phyloP scores from a whole-genome alignment of 1,140 invertebrate genomes.

The Zeugodacus cucurbitae region DNA sequence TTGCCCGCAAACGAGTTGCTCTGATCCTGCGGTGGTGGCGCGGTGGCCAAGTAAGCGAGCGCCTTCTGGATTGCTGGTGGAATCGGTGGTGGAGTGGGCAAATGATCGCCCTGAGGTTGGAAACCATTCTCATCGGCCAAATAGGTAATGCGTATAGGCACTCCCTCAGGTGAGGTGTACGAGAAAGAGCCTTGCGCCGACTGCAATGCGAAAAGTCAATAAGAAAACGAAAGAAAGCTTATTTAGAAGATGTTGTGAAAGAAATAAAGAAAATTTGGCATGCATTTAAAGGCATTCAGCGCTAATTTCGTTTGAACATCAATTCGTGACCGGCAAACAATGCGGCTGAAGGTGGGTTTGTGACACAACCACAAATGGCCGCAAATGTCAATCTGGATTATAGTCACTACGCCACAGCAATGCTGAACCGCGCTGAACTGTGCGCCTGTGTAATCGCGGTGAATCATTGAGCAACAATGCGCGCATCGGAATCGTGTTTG shows the following conservation, averaged over 20 bases:
- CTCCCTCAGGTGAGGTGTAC: conserved; percentile 81
- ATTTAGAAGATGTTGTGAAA: background rate
- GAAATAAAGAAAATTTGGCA: background rate
- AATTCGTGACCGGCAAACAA: background rate
- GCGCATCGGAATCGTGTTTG: conserved; percentile 1
- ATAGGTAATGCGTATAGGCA: conserved; percentile 76
- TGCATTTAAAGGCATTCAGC: background rate
- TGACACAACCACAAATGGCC: background rate
- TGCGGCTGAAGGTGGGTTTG: background rate
- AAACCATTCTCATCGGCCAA: conserved; percentile 82
- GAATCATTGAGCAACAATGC: conserved; percentile 30
- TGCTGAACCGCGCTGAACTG: too few species aligned
- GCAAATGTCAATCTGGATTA: conserved; percentile 37
- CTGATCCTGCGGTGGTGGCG: conserved; percentile 64
- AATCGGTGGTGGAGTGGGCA: conserved; percentile 76
- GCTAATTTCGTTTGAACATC: conserved; percentile 18
- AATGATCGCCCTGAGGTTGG: conserved; percentile 71
- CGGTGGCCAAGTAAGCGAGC: conserved; percentile 71
- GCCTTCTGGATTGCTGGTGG: conserved; percentile 73
- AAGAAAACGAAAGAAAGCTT: background rate
- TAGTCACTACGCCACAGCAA: background rate
- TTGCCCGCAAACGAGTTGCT: conserved; percentile 32
- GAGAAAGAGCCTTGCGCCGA: conserved; percentile 75
- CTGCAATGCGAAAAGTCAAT: conserved; percentile 53
- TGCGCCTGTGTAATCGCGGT: background rate